Evolutionary conservation across 2,797 vertebrate genomes (phyloP).

Genomic region (Pseudochirops corinnae): DNA sequence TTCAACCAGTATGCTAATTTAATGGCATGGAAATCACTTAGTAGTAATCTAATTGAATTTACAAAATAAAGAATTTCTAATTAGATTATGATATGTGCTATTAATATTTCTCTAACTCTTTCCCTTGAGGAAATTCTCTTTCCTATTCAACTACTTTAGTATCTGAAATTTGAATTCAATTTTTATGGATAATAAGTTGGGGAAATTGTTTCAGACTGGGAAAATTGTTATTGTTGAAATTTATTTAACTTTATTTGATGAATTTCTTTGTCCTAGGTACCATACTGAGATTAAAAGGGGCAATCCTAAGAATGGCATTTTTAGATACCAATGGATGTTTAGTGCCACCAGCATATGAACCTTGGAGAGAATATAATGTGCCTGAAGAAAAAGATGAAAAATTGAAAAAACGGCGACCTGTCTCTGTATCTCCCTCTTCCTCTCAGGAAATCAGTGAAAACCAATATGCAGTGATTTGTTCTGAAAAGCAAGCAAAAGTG

Average conservation of each 20-base stretch:
- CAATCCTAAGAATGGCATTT: conserved; percentile 94
- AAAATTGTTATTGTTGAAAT: conserved; percentile 53
- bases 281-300: conserved; percentile 95
- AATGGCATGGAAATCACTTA: background rate
- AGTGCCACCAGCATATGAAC: conserved; percentile 91
- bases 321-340: conserved; percentile 93
- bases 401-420: conserved; percentile 90
- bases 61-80: background rate
- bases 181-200: background rate
- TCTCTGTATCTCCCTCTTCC: conserved; percentile 95
- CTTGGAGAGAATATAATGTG: conserved; percentile 94
- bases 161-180: conserved; percentile 8
- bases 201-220: conserved; percentile 2
- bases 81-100: conserved; percentile 20
- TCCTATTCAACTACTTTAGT: conserved; percentile 6
- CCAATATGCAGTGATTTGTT: conserved; percentile 98
- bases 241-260: conserved; percentile 54
- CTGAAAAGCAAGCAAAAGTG: conserved; percentile 99
- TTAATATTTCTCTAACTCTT: background rate
- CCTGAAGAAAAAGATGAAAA: conserved; percentile 95
- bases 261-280: conserved; percentile 88
- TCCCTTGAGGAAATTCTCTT: conserved; percentile 9
- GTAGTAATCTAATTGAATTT: background rate
- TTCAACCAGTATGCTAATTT: background rate
- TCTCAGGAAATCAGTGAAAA: conserved; percentile 97